Base-by-base conservation (phyloP, 2,797 vertebrate genomes). In the Synaphobranchus kaupii region DNA sequence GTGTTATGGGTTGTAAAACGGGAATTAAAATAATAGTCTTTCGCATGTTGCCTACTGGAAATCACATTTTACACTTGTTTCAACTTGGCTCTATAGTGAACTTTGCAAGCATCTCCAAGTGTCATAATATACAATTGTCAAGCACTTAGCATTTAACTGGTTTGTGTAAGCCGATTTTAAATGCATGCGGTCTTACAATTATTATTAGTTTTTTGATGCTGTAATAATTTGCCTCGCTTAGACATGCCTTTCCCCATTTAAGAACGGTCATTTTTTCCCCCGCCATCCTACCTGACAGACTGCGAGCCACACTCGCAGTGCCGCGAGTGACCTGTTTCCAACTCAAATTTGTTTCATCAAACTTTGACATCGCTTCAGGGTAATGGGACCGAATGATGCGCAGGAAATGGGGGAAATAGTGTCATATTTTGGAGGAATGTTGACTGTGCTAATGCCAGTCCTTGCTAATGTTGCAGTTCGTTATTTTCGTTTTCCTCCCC, bases 401-500 rank as follows among this genome's bases (percentile, higher is more conserved):
- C 68, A 82, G 85, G 44, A 76, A 84, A 68, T 39, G 39, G 47
- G 39, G 44, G 60, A 66, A 81, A 86, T 68, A 22, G 82, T 81
- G 85, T 87, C 83, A 86, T 44, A 84, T 85, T 87, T 86, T 60
- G 25, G 71, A 86, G 71, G 88, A 89, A 85, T 87, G 84, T 84
- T 87, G 85, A 87, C 86, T 73, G n/a, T 71, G 86, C 88, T 85
- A 87, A 85, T 84, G 82, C 85, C 86, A 86, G 84, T 78, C 17
- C 87, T 63, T 87, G 84, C 52, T 83, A 86, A 83, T 88, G 47
- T 86, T 76, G 80, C 86, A 60, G 84, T 76, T 25, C 88, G 88
- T 89, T 47, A 78, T 10, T 84, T 66, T 76, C 86, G 85, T 84
- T 52, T 89, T 83, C 54, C 56, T 76, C 39, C 39, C 39, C 83